Evolutionary conservation across 1,140 invertebrate genomes (phyloP), one percentile per base, ranked within the genome.

Genomic region (Daktulosphaira vitifoliae): DNA sequence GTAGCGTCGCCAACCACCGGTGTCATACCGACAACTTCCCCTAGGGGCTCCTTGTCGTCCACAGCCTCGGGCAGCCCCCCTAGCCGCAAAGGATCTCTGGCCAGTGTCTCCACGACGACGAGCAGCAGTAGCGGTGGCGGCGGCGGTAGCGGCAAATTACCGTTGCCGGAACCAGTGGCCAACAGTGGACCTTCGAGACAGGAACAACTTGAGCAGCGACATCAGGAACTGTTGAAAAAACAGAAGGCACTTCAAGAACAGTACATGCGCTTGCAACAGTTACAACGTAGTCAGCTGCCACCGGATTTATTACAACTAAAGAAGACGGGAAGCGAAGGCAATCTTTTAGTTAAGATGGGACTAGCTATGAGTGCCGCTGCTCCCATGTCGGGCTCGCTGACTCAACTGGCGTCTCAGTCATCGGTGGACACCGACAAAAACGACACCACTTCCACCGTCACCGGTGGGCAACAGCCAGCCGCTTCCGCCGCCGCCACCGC

Each of bases 251-350:
- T 94, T 1, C 90, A 94, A 71, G 90, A 92, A 68, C 90, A 94
- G 70, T 94, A 92, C 74, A 86, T 87, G 0, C 79, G 90, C 11
- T 73, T 93, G 37, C 90, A 93, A 70, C 87, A 88, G 74, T 80
- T 92, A 22, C 89, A 90, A 70, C 81, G 89, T 46, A 80, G 82
- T 0, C 73, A 79, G 33, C 82, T 82, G 51, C 80, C 81, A 18
- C 77, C 80, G 18, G 79, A 81, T 15, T 80, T 82, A 44, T 80
- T 81, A 68, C 80, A 81, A 62, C 75, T 92, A 5, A 92, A 92
- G 74, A 91, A 91, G 72, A 90, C 88, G 0, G 89, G 89, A n/a
- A 90, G 86, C 69, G 90, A 92, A 72, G 88, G 88, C 22, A 92
- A 92, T 73, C 76, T 93, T 3, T 75, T 91, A 18, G 84, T 84